Conservation (phyloP, 2,797 vertebrate genomes). For the Dendrocincla tyrannina region DNA sequence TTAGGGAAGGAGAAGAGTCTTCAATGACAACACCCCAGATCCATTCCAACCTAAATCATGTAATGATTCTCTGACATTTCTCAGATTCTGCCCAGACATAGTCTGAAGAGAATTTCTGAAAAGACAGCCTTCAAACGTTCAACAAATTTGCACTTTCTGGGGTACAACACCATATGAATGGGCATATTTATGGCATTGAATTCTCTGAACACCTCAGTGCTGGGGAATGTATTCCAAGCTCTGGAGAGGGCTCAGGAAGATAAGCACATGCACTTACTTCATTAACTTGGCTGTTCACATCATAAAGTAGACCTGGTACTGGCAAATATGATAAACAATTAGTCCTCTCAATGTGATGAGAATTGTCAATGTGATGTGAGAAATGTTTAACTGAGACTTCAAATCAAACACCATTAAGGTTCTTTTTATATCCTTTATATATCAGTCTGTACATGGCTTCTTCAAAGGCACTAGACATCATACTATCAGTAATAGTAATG, state of each 20-base stretch:
- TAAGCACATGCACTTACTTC: not conserved
- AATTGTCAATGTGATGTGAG: not conserved
- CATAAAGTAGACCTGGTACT: not conserved
- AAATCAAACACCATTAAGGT: not conserved
- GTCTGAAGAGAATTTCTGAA: not conserved
- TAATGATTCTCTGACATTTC: not conserved
- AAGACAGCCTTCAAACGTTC: not conserved
- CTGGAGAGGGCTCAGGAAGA: not conserved
- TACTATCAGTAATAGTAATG: not conserved
- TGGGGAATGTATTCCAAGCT: not conserved
- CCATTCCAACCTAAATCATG: not conserved
- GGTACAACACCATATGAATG: not conserved
- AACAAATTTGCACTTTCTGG: not conserved
- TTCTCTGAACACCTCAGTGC: not conserved
- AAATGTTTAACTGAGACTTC: not conserved
- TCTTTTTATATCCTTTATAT: not conserved
- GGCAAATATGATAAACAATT: not conserved
- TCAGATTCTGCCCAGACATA: not conserved
- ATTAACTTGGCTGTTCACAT: not conserved
- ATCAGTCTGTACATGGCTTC: not conserved
- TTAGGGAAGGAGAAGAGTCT: not conserved
- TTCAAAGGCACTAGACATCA: not conserved
- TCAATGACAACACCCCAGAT: not conserved
- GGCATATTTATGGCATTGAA: not conserved
- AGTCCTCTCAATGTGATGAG: not conserved